These are phyloP conservation scores for Amblyopsis hoosieri DNA, from an alignment of 2,797 vertebrate species.

Conservation along the genomic window DNA sequence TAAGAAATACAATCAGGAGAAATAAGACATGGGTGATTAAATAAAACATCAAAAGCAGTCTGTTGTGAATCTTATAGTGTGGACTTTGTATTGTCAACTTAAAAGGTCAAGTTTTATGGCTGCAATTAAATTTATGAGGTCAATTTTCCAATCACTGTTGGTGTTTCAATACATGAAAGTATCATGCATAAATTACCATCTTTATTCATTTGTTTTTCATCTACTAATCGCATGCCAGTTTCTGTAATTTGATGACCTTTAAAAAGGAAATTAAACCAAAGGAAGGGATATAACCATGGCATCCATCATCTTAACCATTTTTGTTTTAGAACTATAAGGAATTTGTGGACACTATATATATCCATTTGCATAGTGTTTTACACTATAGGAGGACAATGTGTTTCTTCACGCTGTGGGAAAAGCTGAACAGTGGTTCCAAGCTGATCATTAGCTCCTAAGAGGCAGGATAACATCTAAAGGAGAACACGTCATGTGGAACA, in stretches of 20 bases:
- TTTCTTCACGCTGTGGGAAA: slow-evolving; percentile 25
- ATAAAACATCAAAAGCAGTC: slow-evolving; percentile 19
- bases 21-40: slow-evolving; percentile 2
- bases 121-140: slow-evolving; percentile 54
- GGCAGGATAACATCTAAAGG: slow-evolving; percentile 33
- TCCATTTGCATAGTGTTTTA: not conserved
- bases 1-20: slow-evolving; percentile 16
- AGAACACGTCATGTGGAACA: slow-evolving; percentile 51
- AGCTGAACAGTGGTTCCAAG: slow-evolving; percentile 27
- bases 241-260: slow-evolving; percentile 26
- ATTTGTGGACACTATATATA: slow-evolving; percentile 3
- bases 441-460: slow-evolving; percentile 68
- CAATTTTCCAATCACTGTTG: slow-evolving; percentile 41
- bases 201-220: slow-evolving; percentile 14
- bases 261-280: slow-evolving; percentile 12
- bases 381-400: slow-evolving; percentile 7
- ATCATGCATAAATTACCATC: slow-evolving; percentile 46
- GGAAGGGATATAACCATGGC: slow-evolving; percentile 2
- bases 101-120: slow-evolving; percentile 60
- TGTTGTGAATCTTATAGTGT: not conserved
- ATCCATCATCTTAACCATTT: not conserved
- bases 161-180: slow-evolving; percentile 48
- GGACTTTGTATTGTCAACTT: slow-evolving; percentile 19
- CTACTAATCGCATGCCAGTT: slow-evolving; percentile 8
- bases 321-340: slow-evolving; percentile 16